Evolutionary conservation across 2,797 vertebrate genomes (phyloP), one percentile per base, ranked within the genome.

Genomic region (Hydrophis major): DNA sequence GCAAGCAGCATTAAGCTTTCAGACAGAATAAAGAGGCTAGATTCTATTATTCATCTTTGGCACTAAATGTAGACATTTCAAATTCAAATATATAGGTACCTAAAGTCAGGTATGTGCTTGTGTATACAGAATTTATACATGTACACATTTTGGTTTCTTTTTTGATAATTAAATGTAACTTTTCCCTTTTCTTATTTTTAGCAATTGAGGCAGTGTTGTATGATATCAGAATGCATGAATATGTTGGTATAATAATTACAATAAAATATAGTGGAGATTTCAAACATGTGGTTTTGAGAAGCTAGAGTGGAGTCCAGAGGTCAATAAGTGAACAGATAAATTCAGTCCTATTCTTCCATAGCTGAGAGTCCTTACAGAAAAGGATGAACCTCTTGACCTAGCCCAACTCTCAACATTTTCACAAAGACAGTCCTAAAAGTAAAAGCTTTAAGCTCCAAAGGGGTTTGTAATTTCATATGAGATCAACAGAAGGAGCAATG

Each of bases 401-500:
- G 0, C 37, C 74, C 74, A 78, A 50, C 47, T 63, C 88, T 61
- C n/a, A 88, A 88, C 7, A 88, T 88, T 88, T 57, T 88, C 32
- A 4, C 87, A 61, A 89, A 1, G 13, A 61, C 22, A 27, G 25
- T 42, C 57, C 42, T 22, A n/a, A 42, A 88, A 59, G 57, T 42
- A 28, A 57, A 56, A 57, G 20, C 1, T 18, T 53, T 78, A 59
- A 8, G 4, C 47, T 89, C 50, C 61, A 59, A 83, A 0, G 22
- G 16, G 28, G 56, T 20, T 14, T 59, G 94, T 61, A 90, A 50
- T 94, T 89, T 92, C 59, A 56, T 86, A 27, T 60, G 86, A 90
- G 20, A 16, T 91, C 89, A 88, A 78, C 6, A 57, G 91, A 86
- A 89, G 94, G 89, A 90, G 91, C 89, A 92, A 59, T 37, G 69